Conservation (phyloP, 2,888 invertebrate species). For the Lottia gigantea region DNA sequence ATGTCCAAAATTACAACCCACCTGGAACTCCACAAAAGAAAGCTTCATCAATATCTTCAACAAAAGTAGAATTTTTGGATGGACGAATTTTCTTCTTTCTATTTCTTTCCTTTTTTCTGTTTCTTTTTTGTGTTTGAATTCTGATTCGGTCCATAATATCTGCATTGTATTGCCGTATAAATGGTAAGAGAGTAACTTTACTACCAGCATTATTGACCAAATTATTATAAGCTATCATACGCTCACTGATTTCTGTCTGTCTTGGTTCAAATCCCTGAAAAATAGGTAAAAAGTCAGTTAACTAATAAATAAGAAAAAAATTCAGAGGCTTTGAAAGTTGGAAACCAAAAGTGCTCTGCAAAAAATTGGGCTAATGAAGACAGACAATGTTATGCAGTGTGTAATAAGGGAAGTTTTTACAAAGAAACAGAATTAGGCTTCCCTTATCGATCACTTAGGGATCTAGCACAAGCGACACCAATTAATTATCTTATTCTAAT, state of each 20-base stretch:
- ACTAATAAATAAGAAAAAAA: no score
- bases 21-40: slow-evolving; percentile 78
- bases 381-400: no score
- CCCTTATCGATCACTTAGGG: no score
- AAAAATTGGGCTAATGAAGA: no score
- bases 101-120: slow-evolving; percentile 23
- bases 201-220: slow-evolving; percentile 73
- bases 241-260: slow-evolving; percentile 84
- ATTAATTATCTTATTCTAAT: no score
- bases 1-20: slow-evolving; percentile 24
- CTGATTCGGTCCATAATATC: slow-evolving; percentile 5
- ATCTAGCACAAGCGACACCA: no score
- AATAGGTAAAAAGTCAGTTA: not conserved
- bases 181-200: slow-evolving; percentile 38
- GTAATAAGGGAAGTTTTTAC: no score
- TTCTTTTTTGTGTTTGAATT: slow-evolving; percentile 14
- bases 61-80: slow-evolving; percentile 68
- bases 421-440: no score
- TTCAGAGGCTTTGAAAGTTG: no score
- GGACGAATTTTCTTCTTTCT: slow-evolving; percentile 13
- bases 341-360: no score
- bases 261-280: slow-evolving; percentile 89
- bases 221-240: slow-evolving; percentile 87
- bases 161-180: slow-evolving; percentile 16
- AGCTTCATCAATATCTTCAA: slow-evolving; percentile 41